A percentile compares a stretch with the other conserved stretches of the same genome.
Conservation (phyloP, 2,888 invertebrate genomes). For the Peribatodes rhomboidaria region DNA sequence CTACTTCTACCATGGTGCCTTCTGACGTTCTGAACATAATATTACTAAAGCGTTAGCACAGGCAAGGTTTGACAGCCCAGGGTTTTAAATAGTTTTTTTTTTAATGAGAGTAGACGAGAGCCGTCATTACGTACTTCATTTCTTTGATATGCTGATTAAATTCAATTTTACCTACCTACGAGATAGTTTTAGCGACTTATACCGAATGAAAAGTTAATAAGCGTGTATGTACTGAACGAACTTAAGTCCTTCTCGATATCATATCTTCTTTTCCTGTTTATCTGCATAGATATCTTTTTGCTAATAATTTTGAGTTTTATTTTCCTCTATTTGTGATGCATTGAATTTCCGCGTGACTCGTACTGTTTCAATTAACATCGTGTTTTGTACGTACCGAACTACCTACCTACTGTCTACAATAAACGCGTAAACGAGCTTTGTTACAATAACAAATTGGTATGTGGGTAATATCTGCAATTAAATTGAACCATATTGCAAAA, state of each 20-base stretch:
- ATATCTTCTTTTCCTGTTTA: background rate
- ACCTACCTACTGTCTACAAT: no score
- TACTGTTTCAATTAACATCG: background rate
- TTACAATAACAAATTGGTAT: constrained; percentile 13
- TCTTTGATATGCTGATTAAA: no score
- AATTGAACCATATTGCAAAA: constrained; percentile 1
- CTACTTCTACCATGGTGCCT: no score
- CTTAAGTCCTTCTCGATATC: background rate
- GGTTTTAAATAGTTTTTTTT: no score
- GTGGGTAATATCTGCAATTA: constrained; percentile 1
- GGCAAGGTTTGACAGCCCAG: no score
- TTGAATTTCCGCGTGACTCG: background rate
- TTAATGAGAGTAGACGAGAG: no score
- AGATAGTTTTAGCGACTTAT: background rate
- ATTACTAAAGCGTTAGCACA: no score
- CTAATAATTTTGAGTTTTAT: background rate
- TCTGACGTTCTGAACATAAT: no score
- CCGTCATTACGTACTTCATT: no score
- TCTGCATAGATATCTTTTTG: background rate
- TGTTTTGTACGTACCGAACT: background rate
- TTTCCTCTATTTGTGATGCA: background rate
- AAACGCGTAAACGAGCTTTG: background rate
- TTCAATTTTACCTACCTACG: background rate
- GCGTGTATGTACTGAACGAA: background rate
- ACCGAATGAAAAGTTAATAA: no score